Base-by-base conservation (phyloP, 2,797 vertebrate genomes). In the Malacoraja senta region DNA sequence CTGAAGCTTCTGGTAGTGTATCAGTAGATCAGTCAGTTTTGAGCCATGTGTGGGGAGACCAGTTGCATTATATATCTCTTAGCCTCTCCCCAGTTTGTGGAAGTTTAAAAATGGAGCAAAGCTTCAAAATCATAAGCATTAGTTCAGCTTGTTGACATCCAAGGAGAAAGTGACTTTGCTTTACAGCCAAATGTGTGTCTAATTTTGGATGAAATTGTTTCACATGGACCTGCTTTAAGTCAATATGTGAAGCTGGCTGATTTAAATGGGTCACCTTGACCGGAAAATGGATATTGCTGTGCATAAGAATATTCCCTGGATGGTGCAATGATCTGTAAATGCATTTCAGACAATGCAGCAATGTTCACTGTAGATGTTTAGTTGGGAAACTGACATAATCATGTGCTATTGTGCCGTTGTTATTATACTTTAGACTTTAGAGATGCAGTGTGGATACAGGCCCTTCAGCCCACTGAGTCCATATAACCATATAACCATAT, bases 221-320 rank as follows among this genome's bases (percentile, higher is more conserved):
- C 38, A 72, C 65, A 74, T 72, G 68, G 68, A 91, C 88, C 86
- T 91, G 38, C 32, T 91, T 91, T 71, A 65, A 91, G n/a, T 71
- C 32, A 91, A 71, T 86, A 63, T 72, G 35, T 91, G 88, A 91
- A 72, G 9, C 10, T 24, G 65, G 88, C 38, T 91, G 35, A 72
- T 72, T 68, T 8, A 91, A 91, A 91, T 91, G 63, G 86, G 86
- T 91, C 21, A 72, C 19, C 88, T 44, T n/a, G 58, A 86, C 61
- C 8, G 26, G 26, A n/a, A 58, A 86, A 63, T 29, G 83, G 26
- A 72, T n/a, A 91, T 65, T 19, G 68, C 58, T 38, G 63, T 1
- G 65, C 63, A 38, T 72, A 88, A 88, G 35, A 61, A 44, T 44
- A 72, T 0, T 72, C 68, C 8, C 21, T 72, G 38, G n/a, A 53